phyloP scores from a whole-genome alignment of 2,888 invertebrate species.

The Athetis lepigone region DNA sequence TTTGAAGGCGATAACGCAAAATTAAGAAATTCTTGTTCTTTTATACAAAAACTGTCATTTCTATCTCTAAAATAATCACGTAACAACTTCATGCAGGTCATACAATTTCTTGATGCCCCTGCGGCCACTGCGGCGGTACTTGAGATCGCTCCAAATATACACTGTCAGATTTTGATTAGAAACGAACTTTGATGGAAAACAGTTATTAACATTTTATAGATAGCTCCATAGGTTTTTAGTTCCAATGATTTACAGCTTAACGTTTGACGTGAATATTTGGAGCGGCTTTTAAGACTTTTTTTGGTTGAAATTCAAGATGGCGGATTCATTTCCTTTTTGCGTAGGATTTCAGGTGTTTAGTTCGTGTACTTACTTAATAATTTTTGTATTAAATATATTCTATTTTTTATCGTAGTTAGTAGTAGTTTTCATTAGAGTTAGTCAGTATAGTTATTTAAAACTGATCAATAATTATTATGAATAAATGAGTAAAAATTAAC shows the following conservation, averaged over 20 bases:
- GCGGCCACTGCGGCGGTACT: constrained; percentile 85
- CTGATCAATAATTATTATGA: no score
- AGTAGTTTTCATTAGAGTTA: no score
- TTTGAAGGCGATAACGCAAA: neutral
- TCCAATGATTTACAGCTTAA: constrained; percentile 63
- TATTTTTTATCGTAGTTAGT: no score
- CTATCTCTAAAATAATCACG: constrained; percentile 19
- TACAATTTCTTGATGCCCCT: constrained; percentile 68
- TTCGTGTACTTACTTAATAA: no score
- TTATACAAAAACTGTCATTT: constrained; percentile 28
- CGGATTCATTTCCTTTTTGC: constrained; percentile 9
- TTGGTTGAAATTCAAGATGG: constrained; percentile 39
- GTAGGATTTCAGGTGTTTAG: no score
- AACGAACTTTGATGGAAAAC: constrained; percentile 84
- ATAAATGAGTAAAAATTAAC: no score
- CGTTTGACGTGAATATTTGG: constrained; percentile 37
- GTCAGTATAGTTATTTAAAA: no score
- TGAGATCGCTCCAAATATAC: constrained; percentile 76
- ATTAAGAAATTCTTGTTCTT: neutral
- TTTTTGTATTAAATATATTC: no score
- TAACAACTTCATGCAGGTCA: constrained; percentile 43
- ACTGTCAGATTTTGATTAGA: constrained; percentile 83
- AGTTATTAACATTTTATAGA: constrained; percentile 75
- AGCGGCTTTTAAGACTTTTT: constrained; percentile 37
- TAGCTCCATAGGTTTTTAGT: constrained; percentile 53